Percentiles rank a stretch among this genome's conserved stretches.
These are phyloP conservation scores for Tupaia tana DNA, from an alignment of 2,113 vertebrate genomes.

Conservation along the genomic window DNA sequence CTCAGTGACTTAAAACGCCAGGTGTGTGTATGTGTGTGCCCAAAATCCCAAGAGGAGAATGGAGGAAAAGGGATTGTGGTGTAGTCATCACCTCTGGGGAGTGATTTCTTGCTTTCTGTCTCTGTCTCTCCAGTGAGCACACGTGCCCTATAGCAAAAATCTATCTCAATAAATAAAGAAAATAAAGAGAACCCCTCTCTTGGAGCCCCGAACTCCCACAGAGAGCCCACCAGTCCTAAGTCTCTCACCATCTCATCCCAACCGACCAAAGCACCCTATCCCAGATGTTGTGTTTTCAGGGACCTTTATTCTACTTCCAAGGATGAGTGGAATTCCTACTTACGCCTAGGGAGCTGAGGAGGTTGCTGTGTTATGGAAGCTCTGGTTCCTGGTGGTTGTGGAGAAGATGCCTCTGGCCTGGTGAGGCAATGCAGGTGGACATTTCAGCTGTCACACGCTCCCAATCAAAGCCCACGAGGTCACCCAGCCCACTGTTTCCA, in stretches of 20 bases:
- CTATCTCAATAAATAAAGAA: too few relatives aligned
- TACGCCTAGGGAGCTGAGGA: too few relatives aligned
- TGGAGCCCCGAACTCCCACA: neutral
- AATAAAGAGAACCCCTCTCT: neutral
- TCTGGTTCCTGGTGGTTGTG: neutral
- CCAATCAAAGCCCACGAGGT: neutral
- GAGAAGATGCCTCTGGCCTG: neutral
- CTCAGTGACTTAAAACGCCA: too few relatives aligned
- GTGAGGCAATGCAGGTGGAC: too few relatives aligned
- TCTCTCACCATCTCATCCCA: neutral
- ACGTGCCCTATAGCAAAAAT: too few relatives aligned
- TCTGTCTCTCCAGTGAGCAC: too few relatives aligned
- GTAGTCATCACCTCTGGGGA: too few relatives aligned
- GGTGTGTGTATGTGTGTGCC: too few relatives aligned
- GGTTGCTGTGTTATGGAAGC: neutral
- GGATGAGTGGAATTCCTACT: neutral
- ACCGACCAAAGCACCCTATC: neutral
- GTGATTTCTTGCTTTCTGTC: too few relatives aligned
- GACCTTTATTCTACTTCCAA: neutral
- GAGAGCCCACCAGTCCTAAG: neutral
- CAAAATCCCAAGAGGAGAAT: too few relatives aligned
- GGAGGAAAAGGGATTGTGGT: too few relatives aligned
- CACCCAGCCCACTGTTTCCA: neutral
- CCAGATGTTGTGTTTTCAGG: neutral
- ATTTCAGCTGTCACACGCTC: neutral